A percentile compares a stretch with the other conserved stretches of the same genome.
phyloP scores from a whole-genome alignment of 1,140 invertebrate species.

The Drosophila eugracilis region DNA sequence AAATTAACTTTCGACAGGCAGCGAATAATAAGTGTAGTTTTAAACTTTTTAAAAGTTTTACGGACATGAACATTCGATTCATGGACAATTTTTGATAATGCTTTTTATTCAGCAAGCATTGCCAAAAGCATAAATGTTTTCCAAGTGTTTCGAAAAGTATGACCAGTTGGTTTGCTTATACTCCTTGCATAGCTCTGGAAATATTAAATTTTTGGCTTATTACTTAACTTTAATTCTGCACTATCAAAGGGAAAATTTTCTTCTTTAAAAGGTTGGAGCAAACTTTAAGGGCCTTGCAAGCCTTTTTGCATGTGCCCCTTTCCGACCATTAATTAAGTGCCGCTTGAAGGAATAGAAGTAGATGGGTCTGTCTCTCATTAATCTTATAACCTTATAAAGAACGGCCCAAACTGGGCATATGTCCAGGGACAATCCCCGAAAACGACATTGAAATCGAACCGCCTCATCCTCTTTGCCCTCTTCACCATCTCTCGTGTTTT shows the following conservation, averaged over 20 bases:
- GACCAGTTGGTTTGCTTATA: neutral
- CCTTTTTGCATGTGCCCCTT: slow-evolving; percentile 10
- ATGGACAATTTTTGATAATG: slow-evolving; percentile 3
- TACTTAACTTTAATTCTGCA: no score
- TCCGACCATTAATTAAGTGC: slow-evolving; percentile 66
- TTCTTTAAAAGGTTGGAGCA: slow-evolving; percentile 1
- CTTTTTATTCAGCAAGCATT: neutral
- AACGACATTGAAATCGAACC: slow-evolving; percentile 49
- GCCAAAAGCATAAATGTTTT: slow-evolving; percentile 3
- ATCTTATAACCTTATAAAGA: slow-evolving; percentile 68
- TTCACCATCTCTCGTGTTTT: slow-evolving; percentile 39
- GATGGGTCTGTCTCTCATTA: slow-evolving; percentile 76
- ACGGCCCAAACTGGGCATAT: slow-evolving; percentile 52
- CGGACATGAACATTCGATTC: slow-evolving; percentile 5
- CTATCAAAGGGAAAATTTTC: no score
- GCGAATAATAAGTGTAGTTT: slow-evolving; percentile 22
- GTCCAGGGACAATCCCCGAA: slow-evolving; percentile 31
- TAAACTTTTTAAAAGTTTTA: slow-evolving; percentile 15
- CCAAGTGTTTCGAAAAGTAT: neutral
- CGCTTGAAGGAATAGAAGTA: slow-evolving; percentile 65
- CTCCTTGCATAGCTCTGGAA: no score
- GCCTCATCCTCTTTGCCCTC: neutral
- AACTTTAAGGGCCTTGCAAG: slow-evolving; percentile 11
- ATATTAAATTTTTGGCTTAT: no score
- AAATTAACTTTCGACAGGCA: slow-evolving; percentile 12